These are phyloP conservation scores for Euclidia mi DNA, from an alignment of 2,888 invertebrate genomes.

Conservation along the genomic window DNA sequence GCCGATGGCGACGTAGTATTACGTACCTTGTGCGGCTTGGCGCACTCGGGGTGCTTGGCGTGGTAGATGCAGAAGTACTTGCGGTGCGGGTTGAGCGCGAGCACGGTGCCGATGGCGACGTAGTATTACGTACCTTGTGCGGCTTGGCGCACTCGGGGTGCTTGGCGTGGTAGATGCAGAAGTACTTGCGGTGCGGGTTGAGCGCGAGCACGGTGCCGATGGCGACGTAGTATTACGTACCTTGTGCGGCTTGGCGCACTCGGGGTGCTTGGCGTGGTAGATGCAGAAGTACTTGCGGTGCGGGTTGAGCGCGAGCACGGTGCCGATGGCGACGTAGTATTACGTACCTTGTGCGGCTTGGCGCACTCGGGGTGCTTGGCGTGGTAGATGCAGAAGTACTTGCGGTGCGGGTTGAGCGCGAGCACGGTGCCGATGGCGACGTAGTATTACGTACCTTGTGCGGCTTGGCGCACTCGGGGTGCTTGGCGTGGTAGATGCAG, in stretches of 20 bases:
- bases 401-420: slow-evolving; percentile 98
- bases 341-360: slow-evolving; percentile 92
- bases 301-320: slow-evolving; percentile 98
- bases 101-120: slow-evolving; percentile 95
- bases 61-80: slow-evolving; percentile 99
- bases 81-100: slow-evolving; percentile 98
- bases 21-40: slow-evolving; percentile 92
- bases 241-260: slow-evolving; percentile 92
- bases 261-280: slow-evolving; percentile 99
- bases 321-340: slow-evolving; percentile 92
- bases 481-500: slow-evolving; percentile 99
- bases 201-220: slow-evolving; percentile 98
- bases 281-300: slow-evolving; percentile 99
- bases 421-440: slow-evolving; percentile 96
- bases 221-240: slow-evolving; percentile 74
- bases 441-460: slow-evolving; percentile 90
- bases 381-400: slow-evolving; percentile 99
- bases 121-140: slow-evolving; percentile 90
- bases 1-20: slow-evolving; percentile 91
- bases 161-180: slow-evolving; percentile 99
- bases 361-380: slow-evolving; percentile 97
- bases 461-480: slow-evolving; percentile 94
- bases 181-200: slow-evolving; percentile 99
- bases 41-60: slow-evolving; percentile 97
- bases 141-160: slow-evolving; percentile 95